Base-by-base conservation (phyloP, 2,113 vertebrate species). In the Cranoglanis bouderius region DNA sequence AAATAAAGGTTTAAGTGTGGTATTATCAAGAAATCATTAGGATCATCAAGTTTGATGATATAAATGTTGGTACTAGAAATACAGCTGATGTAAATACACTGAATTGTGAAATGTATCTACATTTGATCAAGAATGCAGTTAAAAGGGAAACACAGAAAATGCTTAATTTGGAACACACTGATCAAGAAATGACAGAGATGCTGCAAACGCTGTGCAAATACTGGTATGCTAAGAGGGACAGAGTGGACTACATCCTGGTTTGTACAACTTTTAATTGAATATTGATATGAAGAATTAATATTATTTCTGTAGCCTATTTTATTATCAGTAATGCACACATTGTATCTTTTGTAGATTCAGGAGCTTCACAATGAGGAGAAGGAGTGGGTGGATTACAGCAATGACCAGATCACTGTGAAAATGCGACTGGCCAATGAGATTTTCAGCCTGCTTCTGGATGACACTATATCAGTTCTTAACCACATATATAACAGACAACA, bases 171-270 rank as follows among this genome's bases (percentile, higher is more conserved):
- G 94, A 94, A 89, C 92, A 87, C 82, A 95, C 90, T 43, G 93
- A 95, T 88, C 92, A 94, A 55, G 92, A 94, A 91, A 94, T 91
- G 86, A 94, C 90, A 88, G 92, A 93, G 87, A 94, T 93, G 87
- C 24, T 94, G 59, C 92, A 92, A 88, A 95, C 87, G 40, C 91
- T 95, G 92, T 94, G 93, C 86, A 96, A 95, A 90, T 95, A 92
- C 87, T 92, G 93, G 89, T 93, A 92, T 80, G 88, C 88, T 85
- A 93, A 94, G 90, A 93, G 94, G 86, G 95, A 95, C 92, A 93
- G 88, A 92, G 94, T 95, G 92, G 94, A 95, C 91, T 90, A 92
- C 40, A 94, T 95, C 40, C 93, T 96, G 94, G 95, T 95, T 94
- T 93, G 94, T 90, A 67, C 59, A 5, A 82, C 16, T n/a, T 75